Conservation (phyloP, 2,113 vertebrate species). For the Atlantisia rogersi region DNA sequence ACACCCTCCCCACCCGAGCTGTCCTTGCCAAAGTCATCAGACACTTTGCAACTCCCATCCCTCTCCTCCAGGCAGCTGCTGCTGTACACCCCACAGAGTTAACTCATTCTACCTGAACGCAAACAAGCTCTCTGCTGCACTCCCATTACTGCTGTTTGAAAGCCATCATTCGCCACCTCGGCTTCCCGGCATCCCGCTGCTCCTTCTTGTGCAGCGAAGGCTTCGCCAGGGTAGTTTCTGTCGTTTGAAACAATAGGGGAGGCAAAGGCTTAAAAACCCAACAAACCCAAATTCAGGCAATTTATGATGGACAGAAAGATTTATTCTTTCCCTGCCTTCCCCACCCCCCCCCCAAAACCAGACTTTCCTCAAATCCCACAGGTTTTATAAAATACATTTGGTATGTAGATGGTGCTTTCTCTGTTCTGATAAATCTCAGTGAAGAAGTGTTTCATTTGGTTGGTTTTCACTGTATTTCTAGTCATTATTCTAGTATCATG, state of each 20-base stretch:
- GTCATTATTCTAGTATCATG: background rate
- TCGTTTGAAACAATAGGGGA: background rate
- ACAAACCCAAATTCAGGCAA: background rate
- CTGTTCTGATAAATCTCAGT: background rate
- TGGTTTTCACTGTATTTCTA: background rate
- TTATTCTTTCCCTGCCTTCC: background rate
- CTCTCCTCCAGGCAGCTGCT: background rate
- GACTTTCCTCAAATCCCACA: background rate
- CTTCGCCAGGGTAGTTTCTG: background rate
- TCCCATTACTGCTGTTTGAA: background rate
- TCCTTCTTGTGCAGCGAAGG: background rate
- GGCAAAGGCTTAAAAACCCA: background rate
- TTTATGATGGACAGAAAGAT: background rate
- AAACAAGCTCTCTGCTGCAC: background rate
- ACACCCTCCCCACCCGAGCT: background rate
- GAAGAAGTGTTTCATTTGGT: accelerated
- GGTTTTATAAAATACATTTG: background rate
- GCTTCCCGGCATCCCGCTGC: background rate
- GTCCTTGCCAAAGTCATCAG: background rate
- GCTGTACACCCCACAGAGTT: background rate
- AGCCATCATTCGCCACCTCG: background rate
- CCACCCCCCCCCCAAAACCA: background rate
- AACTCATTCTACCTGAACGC: background rate
- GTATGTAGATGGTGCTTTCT: background rate
- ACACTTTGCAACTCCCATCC: background rate